Conservation (phyloP, 2,113 vertebrate genomes). For the Dasyornis broadbenti region DNA sequence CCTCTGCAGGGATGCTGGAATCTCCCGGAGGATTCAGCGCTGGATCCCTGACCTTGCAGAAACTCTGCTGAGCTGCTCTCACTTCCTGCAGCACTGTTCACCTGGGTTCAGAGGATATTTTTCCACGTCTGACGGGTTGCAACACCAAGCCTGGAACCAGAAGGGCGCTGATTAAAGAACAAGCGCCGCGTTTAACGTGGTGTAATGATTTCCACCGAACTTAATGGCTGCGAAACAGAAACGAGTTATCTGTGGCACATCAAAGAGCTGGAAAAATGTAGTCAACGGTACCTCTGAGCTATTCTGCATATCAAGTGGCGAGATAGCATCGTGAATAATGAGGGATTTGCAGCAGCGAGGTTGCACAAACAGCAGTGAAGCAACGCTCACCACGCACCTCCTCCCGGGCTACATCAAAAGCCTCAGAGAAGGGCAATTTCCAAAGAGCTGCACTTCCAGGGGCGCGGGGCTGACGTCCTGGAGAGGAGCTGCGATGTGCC, state of each 20-base stretch:
- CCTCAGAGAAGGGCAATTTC: neutral
- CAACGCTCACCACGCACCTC: neutral
- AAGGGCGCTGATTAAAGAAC: neutral
- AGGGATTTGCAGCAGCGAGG: constrained; percentile 26
- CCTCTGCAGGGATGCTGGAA: neutral
- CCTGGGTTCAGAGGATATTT: neutral
- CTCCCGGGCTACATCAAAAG: neutral
- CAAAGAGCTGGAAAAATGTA: constrained; percentile 59
- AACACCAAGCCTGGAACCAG: neutral
- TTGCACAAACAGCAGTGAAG: constrained; percentile 43
- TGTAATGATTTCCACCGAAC: constrained; percentile 42
- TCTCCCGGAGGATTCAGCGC: accelerated
- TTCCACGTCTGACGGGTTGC: neutral
- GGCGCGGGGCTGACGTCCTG: neutral
- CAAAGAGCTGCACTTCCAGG: neutral
- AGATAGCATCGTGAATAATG: constrained; percentile 48
- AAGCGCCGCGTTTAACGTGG: neutral
- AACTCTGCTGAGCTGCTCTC: neutral
- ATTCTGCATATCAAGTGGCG: constrained; percentile 27
- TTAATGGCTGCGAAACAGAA: constrained; percentile 50
- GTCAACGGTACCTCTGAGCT: constrained; percentile 59
- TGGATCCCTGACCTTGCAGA: neutral
- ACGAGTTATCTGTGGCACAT: constrained; percentile 49
- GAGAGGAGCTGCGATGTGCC: neutral
- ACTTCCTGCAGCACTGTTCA: neutral